Evolutionary conservation across 2,797 vertebrate species (phyloP).

Genomic region (Darevskia nairensis): DNA sequence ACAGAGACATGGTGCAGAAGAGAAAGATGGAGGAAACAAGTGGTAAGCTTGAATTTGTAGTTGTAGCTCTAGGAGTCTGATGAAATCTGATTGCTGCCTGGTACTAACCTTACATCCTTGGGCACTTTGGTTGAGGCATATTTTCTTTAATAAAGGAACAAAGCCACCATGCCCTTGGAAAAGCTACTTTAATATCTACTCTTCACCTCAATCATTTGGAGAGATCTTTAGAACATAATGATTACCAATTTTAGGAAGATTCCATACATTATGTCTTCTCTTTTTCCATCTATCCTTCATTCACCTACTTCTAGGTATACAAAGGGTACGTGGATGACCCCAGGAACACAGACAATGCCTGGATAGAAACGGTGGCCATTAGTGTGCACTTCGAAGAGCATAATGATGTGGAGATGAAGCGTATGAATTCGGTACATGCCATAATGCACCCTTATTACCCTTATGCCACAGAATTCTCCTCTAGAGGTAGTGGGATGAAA

Average conservation of each 20-base stretch:
- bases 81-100: neutral
- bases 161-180: too few relatives aligned
- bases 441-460: neutral
- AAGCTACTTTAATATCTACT: too few relatives aligned
- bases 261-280: neutral
- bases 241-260: neutral
- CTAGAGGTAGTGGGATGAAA: neutral
- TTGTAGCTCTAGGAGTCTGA: neutral
- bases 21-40: neutral
- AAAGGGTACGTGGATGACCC: conserved; percentile 90
- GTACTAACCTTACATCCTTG: neutral
- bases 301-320: conserved; percentile 80
- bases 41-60: neutral
- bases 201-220: too few relatives aligned
- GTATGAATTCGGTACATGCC: conserved; percentile 78
- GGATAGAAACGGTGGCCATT: conserved; percentile 87
- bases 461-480: fast-evolving
- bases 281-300: fast-evolving
- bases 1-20: neutral
- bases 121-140: too few relatives aligned
- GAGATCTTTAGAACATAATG: neutral
- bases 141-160: too few relatives aligned
- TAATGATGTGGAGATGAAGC: conserved; percentile 73
- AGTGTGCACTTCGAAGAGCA: conserved; percentile 85
- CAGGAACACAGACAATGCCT: conserved; percentile 94